Conservation (phyloP, 2,888 invertebrate genomes). For the Drosophila borborema region DNA sequence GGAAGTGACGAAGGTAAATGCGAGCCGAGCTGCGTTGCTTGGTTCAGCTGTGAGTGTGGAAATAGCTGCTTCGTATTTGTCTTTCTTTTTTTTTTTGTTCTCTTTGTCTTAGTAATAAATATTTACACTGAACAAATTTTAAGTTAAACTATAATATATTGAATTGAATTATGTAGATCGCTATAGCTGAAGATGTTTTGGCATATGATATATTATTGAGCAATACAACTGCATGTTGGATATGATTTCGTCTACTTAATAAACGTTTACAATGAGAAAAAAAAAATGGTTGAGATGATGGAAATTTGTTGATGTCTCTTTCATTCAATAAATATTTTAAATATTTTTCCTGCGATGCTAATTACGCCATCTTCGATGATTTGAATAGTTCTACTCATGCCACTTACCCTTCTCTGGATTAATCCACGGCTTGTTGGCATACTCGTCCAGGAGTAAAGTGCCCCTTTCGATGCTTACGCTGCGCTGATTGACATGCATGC, state of each 20-base stretch:
- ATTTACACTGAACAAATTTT: neutral
- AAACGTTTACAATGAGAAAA: neutral
- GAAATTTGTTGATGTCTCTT: no score
- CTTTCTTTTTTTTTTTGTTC: neutral
- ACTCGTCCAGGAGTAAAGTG: conserved; percentile 89
- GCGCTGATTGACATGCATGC: conserved; percentile 92
- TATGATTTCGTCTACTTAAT: neutral
- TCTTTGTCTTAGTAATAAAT: neutral
- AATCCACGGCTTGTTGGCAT: conserved; percentile 94
- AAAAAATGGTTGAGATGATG: neutral
- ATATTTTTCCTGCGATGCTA: no score
- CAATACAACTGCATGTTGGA: neutral
- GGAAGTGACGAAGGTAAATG: conserved; percentile 76
- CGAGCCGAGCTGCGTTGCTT: neutral
- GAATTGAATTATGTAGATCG: neutral
- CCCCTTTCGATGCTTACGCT: conserved; percentile 90
- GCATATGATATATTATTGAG: no score
- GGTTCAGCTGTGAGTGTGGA: neutral
- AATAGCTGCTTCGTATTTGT: neutral
- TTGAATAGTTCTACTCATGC: no score
- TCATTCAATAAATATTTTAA: no score
- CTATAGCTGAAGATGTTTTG: neutral
- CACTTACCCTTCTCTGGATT: conserved; percentile 91
- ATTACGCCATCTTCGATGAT: no score
- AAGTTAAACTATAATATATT: neutral